Conservation (phyloP, 2,888 invertebrate genomes). For the Nephrotoma appendiculata region DNA sequence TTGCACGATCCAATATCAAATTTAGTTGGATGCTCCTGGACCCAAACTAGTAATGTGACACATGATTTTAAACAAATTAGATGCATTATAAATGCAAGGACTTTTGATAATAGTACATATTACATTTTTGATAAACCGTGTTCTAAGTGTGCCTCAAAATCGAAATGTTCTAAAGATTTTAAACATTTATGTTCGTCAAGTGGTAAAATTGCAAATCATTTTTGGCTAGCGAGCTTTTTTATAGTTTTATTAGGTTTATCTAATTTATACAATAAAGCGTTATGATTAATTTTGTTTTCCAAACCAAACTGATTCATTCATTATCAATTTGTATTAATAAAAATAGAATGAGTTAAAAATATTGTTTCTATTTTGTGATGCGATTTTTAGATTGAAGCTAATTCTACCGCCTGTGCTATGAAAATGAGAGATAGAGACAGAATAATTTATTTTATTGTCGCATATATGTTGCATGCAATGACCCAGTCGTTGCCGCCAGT, state of each 20-base stretch:
- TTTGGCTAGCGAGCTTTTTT: not conserved
- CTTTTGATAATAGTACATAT: not conserved
- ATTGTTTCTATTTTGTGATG: too few species aligned
- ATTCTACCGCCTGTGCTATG: too few species aligned
- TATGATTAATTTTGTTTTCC: too few species aligned
- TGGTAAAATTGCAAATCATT: not conserved
- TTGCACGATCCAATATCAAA: not conserved
- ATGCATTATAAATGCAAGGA: not conserved
- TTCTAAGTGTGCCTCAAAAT: not conserved
- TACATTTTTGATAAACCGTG: not conserved
- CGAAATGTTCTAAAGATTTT: not conserved
- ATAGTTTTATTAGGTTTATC: not conserved
- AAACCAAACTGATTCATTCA: too few species aligned
- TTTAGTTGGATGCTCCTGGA: not conserved
- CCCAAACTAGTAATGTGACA: not conserved
- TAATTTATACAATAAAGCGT: not conserved
- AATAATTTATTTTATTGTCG: too few species aligned
- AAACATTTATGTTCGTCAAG: not conserved
- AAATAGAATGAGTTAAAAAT: too few species aligned
- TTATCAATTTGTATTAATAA: too few species aligned
- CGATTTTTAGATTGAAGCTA: too few species aligned
- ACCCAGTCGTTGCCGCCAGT: too few species aligned
- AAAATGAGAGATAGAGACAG: too few species aligned
- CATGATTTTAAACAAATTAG: not conserved
- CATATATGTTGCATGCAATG: too few species aligned